These are phyloP conservation scores for Distichodus sexfasciatus DNA, from an alignment of 2,797 vertebrate genomes.

Conservation along the genomic window DNA sequence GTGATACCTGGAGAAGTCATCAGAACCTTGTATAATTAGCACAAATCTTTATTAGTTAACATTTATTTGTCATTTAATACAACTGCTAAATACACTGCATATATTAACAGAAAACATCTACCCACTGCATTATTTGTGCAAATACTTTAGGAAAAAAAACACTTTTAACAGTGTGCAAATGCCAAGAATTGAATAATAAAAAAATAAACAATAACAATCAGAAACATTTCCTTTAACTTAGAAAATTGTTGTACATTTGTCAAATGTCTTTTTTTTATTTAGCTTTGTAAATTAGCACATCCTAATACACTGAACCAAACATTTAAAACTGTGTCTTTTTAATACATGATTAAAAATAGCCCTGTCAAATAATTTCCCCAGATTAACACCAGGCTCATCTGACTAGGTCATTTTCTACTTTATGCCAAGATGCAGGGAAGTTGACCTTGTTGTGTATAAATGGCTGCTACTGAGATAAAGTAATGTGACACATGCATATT, in stretches of 20 bases:
- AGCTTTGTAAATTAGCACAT: conserved; percentile 3
- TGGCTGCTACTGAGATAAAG: too few species aligned
- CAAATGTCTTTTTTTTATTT: neutral
- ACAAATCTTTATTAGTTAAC: conserved; percentile 49
- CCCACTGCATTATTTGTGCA: conserved; percentile 55
- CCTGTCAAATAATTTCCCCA: neutral
- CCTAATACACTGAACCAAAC: conserved; percentile 5
- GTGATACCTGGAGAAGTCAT: conserved; percentile 10
- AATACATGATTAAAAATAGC: neutral
- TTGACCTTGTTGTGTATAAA: neutral
- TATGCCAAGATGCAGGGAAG: too few species aligned
- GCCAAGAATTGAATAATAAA: conserved; percentile 1
- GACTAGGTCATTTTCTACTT: too few species aligned
- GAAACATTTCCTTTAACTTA: neutral
- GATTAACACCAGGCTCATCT: neutral
- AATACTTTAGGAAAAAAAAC: conserved; percentile 63
- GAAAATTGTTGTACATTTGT: too few species aligned
- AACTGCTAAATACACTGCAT: conserved; percentile 43
- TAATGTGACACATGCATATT: too few species aligned
- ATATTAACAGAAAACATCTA: conserved; percentile 49
- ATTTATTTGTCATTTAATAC: conserved; percentile 52
- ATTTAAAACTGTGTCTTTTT: neutral
- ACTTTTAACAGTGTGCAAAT: conserved; percentile 52
- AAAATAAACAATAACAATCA: conserved; percentile 10
- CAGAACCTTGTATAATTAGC: conserved; percentile 3